Base-by-base conservation (phyloP, 2,888 invertebrate species). In the Sisyra terminalis region DNA sequence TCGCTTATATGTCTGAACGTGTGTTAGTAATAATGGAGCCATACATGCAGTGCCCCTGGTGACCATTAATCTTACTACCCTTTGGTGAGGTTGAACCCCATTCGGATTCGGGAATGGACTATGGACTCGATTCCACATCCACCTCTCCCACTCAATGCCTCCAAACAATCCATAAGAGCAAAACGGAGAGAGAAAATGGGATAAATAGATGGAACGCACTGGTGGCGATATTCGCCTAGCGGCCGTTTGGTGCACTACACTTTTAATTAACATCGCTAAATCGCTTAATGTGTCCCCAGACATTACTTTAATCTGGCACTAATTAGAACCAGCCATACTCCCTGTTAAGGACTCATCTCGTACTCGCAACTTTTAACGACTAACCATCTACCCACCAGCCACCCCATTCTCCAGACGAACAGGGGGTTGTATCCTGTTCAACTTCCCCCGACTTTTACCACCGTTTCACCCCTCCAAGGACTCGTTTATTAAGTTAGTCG, bases 231-330 rank as follows among this genome's bases (percentile, higher is more conserved):
- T 46, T 40, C 43, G 38, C 43, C 38, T 43, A 43, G 37, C 43
- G 43, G 43, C 43, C 37, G 43, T 43, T 38, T 37, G 18, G 37
- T 57, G 54, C 57, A 56, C 60, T 60, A 63, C 63, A 63, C 64
- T 64, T 64, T 64, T 64, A 64, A 64, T 64, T 64, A 64, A 63
- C 63, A 64, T 62, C 60, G 61, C 63, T 61, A 64, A 64, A 64
- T 64, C 63, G 64, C 60, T 64, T 64, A 69, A 69, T 69, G 67
- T 66, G 66, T 69, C 68, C 67, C 68, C 65, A 66, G 69, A 69
- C 69, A 68, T 67, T 68, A 69, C 68, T 70, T 70, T 70, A 70
- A 70, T 70, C 70, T 70, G 69, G 69, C 65, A 67, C 70, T 70
- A 70, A 70, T 70, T 70, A 69, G 69, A 67, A 68, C 67, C 57